Percentiles rank a stretch among this genome's conserved stretches.
These are phyloP conservation scores for Xenopus petersii DNA, from an alignment of 2,797 vertebrate genomes.

Conservation along the genomic window DNA sequence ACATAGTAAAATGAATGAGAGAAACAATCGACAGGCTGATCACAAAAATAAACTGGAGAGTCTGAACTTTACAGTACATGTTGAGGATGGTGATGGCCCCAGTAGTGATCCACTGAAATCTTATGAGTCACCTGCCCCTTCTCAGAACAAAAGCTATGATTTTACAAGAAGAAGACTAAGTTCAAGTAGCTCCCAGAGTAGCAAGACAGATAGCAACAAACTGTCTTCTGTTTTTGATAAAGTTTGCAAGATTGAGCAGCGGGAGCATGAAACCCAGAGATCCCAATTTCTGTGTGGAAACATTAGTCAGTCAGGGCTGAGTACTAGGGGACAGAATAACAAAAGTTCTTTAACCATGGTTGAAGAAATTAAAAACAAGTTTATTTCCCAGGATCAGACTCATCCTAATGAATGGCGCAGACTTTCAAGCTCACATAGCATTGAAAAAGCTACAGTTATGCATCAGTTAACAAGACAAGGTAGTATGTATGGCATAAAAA, in stretches of 20 bases:
- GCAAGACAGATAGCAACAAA: slow-evolving; percentile 56
- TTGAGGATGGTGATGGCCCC: slow-evolving; percentile 51
- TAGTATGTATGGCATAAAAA: slow-evolving; percentile 23
- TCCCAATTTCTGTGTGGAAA: slow-evolving; percentile 55
- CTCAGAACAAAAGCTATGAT: slow-evolving; percentile 55
- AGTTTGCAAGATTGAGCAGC: slow-evolving; percentile 83
- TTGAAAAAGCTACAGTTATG: not conserved
- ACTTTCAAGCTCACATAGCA: slow-evolving; percentile 34
- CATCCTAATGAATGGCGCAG: slow-evolving; percentile 29
- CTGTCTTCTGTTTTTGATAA: slow-evolving; percentile 86
- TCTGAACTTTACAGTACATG: slow-evolving; percentile 53
- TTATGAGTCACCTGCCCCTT: slow-evolving; percentile 42
- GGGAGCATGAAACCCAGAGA: slow-evolving; percentile 67
- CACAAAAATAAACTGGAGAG: slow-evolving; percentile 51
- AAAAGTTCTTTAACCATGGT: slow-evolving; percentile 57
- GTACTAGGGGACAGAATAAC: slow-evolving; percentile 35
- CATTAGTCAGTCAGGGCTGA: slow-evolving; percentile 41
- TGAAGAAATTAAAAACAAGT: slow-evolving; percentile 66
- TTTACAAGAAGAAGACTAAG: slow-evolving; percentile 68
- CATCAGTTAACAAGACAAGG: slow-evolving; percentile 36
- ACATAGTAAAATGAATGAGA: slow-evolving; percentile 51
- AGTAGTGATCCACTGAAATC: slow-evolving; percentile 42
- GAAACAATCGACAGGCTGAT: slow-evolving; percentile 46
- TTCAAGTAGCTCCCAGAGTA: slow-evolving; percentile 61
- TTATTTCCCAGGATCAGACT: slow-evolving; percentile 56